A percentile compares a stretch with the other conserved stretches of the same genome.
These are phyloP conservation scores for Colletes gigas DNA, from an alignment of 1,140 invertebrate species.

Conservation along the genomic window DNA sequence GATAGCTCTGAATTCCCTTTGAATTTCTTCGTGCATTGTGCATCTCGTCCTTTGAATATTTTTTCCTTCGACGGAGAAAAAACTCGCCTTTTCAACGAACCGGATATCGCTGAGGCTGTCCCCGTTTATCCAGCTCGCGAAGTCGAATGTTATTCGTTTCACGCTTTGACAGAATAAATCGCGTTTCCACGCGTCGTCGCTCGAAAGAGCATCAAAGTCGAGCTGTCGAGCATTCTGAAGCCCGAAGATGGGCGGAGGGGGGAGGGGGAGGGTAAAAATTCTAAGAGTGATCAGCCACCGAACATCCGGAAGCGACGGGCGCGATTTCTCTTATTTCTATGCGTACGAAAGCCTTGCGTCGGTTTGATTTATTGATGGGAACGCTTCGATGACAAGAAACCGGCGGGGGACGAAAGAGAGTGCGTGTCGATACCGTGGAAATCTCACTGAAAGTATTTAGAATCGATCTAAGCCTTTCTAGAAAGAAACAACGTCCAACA, in stretches of 20 bases:
- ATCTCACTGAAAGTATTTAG: neutral
- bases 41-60: neutral
- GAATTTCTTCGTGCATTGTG: neutral
- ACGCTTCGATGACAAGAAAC: neutral
- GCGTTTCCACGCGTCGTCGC: neutral
- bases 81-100: neutral
- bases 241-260: neutral
- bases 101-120: neutral
- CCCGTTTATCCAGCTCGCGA: neutral
- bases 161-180: constrained; percentile 17
- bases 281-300: neutral
- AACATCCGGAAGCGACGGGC: neutral
- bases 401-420: neutral
- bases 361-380: constrained; percentile 10
- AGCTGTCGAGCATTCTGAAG: neutral
- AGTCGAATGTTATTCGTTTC: neutral
- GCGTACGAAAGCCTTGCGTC: neutral
- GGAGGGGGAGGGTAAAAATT: neutral
- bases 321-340: neutral
- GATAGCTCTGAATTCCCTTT: neutral
- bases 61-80: neutral
- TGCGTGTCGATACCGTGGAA: neutral
- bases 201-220: constrained; percentile 8
- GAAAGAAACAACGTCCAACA: neutral
- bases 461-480: too few relatives aligned